Evolutionary conservation across 2,888 invertebrate genomes (phyloP), one percentile per base, ranked within the genome.

Genomic region (Bombylius discolor): DNA sequence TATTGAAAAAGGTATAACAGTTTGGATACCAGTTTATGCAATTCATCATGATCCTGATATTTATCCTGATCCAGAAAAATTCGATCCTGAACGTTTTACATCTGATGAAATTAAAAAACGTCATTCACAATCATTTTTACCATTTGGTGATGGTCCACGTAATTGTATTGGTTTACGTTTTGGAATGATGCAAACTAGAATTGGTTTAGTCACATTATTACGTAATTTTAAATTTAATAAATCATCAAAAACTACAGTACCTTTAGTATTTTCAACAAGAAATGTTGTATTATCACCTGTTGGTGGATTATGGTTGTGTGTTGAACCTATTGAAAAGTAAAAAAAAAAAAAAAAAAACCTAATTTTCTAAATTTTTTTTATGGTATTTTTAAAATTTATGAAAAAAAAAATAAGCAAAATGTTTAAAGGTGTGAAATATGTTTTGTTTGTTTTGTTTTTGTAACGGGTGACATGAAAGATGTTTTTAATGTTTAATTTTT

Each of bases 231-330:
- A 51, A n/a, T 58, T 60, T 49, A 49, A 44, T 9, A 33, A 49
- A 12, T 58, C 55, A 45, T 50, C 56, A 5, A 59, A 58, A 47
- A 56, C 60, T 31, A 47, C 23, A 34, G 36, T 54, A 44, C 58
- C 58, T n/a, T 14, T 57, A 12, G 42, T 8, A 12, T 55, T 55
- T 45, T 54, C 57, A 5, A 48, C 39, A 9, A 49, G 31, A 52
- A 33, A 14, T 33, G 1, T 44, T 32, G 66, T 81, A 1, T 66
- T 79, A 5, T 76, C 83, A 52, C 80, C 82, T 0, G 69, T 73
- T 5, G 74, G 76, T 49, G 77, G 53, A 11, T 32, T 54, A n/a
- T 54, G 53, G 53, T n/a, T 54, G 9, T 23, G 49, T 14, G 45
- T 54, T 14, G 49, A 54, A 12, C 48, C 11, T 1, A 36, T 36